Evolutionary conservation across 2,888 invertebrate genomes (phyloP).

Genomic region (Mylabris sibirica): DNA sequence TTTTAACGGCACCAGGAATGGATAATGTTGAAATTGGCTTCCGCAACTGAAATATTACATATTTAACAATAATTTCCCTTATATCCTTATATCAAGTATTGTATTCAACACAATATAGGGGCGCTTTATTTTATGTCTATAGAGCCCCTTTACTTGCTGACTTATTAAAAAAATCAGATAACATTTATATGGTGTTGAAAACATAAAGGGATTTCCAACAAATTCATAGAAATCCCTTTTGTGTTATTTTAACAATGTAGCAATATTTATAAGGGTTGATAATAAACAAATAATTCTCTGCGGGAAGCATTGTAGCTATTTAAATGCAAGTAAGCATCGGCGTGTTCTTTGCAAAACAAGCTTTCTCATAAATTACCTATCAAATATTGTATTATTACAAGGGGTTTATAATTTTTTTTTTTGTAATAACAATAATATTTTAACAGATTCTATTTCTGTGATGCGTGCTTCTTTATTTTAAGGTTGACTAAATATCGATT

Average conservation of each 20-base stretch:
- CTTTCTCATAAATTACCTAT: neutral
- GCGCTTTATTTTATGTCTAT: neutral
- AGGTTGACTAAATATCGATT: neutral
- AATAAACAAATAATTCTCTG: constrained; percentile 4
- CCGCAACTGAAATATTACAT: constrained; percentile 78
- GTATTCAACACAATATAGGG: constrained; percentile 2
- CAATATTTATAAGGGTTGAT: constrained; percentile 1
- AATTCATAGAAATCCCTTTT: constrained; percentile 2
- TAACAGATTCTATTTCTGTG: neutral
- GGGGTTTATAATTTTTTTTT: neutral
- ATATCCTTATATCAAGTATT: neutral
- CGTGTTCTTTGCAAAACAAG: constrained; percentile 5
- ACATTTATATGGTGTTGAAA: neutral
- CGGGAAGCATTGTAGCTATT: constrained; percentile 10
- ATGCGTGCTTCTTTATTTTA: constrained; percentile 12
- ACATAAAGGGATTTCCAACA: constrained; percentile 2
- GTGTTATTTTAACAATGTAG: neutral
- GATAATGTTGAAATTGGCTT: constrained; percentile 97
- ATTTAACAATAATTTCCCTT: constrained; percentile 33
- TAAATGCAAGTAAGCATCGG: constrained; percentile 11
- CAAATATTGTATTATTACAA: constrained; percentile 1
- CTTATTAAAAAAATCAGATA: neutral
- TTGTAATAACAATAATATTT: constrained; percentile 4
- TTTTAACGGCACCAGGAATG: constrained; percentile 93
- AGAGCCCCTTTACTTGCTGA: neutral